Evolutionary conservation across 2,797 vertebrate species (phyloP), one percentile per base, ranked within the genome.

Genomic region (Hyperoplus lanceolatus): DNA sequence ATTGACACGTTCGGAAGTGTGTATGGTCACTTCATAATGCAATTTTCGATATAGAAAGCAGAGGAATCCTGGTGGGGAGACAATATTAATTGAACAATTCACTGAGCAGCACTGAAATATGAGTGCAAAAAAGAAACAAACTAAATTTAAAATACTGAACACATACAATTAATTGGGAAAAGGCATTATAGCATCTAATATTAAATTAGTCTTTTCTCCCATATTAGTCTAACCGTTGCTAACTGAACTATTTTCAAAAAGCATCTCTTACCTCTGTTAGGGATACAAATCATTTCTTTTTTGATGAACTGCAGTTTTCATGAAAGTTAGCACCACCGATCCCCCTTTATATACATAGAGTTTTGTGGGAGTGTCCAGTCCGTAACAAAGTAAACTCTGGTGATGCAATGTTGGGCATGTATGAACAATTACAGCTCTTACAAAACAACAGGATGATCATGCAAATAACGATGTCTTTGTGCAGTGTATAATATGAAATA

Each of bases 1-100:
- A 14, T 0, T 0, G 1, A 0, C 0, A 0, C 15, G 3, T 5
- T 54, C 0, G 4, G 1, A 29, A 11, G 86, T 91, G 71, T 1
- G 66, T 14, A 92, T 43, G 0, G 50, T 90, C 64, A 90, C 90
- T 69, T 69, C 1, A 21, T 91, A 93, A 0, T 15, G 0, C 43
- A 77, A 90, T 91, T 67, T 80, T 90, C n/a, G 62, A 14, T 70
- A 48, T 48, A 8, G 4, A 43, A 66, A 61, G 49, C 18, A 14
- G 50, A 67, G 3, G 13, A 43, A 70, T 60, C 3, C 75, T 82
- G 61, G 1, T 8, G 41, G 5, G 18, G 9, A 57, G 15, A 50
- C 3, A 65, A 66, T 4, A 55, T 38, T 1, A 58, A 53, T 2
- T 2, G 1, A 5, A 41, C 0, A 0, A 38, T 14, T 8, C 1